Percentiles rank a stretch among this genome's conserved stretches.
Conservation (phyloP, 2,888 invertebrate species). For the Lepetodrilus schrolli region DNA sequence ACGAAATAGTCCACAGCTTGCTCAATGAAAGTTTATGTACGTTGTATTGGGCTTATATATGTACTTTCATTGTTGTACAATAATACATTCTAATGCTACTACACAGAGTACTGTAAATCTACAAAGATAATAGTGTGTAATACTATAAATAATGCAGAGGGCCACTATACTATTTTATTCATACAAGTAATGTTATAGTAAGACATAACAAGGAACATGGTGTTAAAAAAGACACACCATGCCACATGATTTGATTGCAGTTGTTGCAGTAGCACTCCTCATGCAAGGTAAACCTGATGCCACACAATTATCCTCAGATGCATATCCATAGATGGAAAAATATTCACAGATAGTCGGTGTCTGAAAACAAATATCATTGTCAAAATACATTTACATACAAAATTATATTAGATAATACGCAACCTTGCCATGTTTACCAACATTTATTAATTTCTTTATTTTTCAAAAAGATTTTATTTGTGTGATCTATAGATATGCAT, state of each 20-base stretch:
- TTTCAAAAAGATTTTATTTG: neutral
- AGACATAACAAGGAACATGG: slow-evolving; percentile 27
- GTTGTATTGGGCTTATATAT: neutral
- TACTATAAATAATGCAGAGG: slow-evolving; percentile 32
- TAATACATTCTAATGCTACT: slow-evolving; percentile 18
- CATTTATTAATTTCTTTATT: too few species aligned
- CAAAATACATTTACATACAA: too few species aligned
- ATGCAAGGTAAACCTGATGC: slow-evolving; percentile 27
- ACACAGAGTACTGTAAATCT: slow-evolving; percentile 5
- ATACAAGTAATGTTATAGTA: slow-evolving; percentile 32
- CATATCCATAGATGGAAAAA: neutral
- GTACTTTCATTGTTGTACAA: slow-evolving; percentile 6
- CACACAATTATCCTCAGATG: neutral
- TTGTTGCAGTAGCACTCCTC: slow-evolving; percentile 26
- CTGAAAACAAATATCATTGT: neutral
- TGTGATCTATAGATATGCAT: neutral
- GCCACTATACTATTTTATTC: slow-evolving; percentile 32
- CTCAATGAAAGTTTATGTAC: neutral
- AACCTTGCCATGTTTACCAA: too few species aligned
- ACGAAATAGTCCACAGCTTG: slow-evolving; percentile 3
- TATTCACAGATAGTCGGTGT: neutral
- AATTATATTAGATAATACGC: too few species aligned
- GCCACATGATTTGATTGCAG: slow-evolving; percentile 29
- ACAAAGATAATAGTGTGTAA: slow-evolving; percentile 26
- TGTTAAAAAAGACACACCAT: slow-evolving; percentile 30